A percentile compares a stretch with the other conserved stretches of the same genome.
These are phyloP conservation scores for Emys orbicularis DNA, from an alignment of 2,797 vertebrate genomes.

Conservation along the genomic window DNA sequence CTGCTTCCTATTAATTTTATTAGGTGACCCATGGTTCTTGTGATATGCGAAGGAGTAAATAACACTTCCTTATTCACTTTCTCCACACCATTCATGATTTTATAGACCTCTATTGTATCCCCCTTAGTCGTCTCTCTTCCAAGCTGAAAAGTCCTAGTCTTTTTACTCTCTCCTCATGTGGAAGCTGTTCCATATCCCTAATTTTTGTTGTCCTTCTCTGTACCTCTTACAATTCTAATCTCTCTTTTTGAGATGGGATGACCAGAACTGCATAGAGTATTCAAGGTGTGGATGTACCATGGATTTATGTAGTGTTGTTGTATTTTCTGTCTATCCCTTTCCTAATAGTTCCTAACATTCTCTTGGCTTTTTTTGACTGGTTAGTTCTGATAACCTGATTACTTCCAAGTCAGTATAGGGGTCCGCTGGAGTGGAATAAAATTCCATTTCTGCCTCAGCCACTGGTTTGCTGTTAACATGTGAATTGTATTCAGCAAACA, in stretches of 20 bases:
- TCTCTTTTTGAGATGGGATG: neutral
- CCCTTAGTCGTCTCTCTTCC: neutral
- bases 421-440: neutral
- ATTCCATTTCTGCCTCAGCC: neutral
- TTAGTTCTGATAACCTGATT: neutral
- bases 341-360: neutral
- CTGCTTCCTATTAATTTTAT: neutral
- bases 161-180: neutral
- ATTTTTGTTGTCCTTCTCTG: neutral
- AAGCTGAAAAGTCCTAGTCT: neutral
- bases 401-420: neutral
- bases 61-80: neutral
- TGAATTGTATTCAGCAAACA: neutral
- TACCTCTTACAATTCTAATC: neutral
- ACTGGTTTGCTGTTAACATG: neutral
- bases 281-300: neutral
- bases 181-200: neutral
- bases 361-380: neutral
- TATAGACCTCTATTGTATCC: neutral
- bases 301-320: neutral
- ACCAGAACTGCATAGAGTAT: neutral
- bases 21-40: neutral
- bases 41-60: neutral
- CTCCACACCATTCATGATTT: neutral
- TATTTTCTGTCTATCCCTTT: neutral